Evolutionary conservation across 2,888 invertebrate genomes (phyloP).

Genomic region (Micropterix aruncella): DNA sequence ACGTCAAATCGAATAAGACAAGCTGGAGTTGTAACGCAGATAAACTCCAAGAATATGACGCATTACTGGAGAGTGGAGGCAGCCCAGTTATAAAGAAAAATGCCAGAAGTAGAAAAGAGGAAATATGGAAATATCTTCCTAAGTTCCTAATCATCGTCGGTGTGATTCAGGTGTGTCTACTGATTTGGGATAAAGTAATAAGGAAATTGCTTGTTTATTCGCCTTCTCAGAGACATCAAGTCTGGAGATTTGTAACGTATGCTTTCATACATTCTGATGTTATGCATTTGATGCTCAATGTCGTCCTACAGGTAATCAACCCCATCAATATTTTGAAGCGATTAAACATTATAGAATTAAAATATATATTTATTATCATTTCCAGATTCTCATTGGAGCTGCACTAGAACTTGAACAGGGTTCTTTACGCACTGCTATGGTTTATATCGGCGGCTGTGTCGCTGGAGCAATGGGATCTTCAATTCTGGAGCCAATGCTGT

Average conservation of each 20-base stretch:
- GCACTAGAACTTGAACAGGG: conserved; percentile 59
- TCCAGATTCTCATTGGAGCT: conserved; percentile 32
- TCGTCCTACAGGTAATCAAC: neutral
- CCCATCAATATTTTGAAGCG: too few species aligned
- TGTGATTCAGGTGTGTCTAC: neutral
- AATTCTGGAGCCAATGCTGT: conserved; percentile 56
- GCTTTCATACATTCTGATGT: neutral
- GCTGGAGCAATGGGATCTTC: conserved; percentile 65
- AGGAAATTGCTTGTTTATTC: neutral
- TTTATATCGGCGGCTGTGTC: conserved; percentile 64
- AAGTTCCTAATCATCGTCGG: too few species aligned
- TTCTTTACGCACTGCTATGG: conserved; percentile 47
- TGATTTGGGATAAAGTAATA: neutral
- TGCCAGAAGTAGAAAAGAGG: too few species aligned
- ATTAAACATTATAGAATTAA: too few species aligned
- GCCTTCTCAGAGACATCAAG: neutral
- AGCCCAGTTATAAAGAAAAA: too few species aligned
- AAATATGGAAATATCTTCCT: too few species aligned
- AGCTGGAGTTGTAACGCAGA: too few species aligned
- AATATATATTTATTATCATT: too few species aligned
- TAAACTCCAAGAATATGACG: too few species aligned
- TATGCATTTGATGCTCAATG: neutral
- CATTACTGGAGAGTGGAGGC: too few species aligned
- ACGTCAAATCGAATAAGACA: too few species aligned
- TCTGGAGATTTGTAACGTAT: neutral